phyloP scores from a whole-genome alignment of 2,797 vertebrate species.

The Coendou prehensilis region DNA sequence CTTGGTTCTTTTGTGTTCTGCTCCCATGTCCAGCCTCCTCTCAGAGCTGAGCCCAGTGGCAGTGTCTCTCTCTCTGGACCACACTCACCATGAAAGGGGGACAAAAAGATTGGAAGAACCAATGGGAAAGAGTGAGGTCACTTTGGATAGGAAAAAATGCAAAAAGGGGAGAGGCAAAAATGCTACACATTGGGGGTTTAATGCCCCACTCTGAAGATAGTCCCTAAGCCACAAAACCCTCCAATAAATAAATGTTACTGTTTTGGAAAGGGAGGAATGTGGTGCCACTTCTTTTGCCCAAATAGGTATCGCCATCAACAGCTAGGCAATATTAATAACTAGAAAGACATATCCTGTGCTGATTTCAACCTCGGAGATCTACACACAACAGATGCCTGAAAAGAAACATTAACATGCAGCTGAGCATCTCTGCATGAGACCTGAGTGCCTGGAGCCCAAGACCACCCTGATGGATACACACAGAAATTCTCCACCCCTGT shows the following conservation, averaged over 20 bases:
- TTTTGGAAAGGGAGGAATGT: background rate
- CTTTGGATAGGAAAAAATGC: background rate
- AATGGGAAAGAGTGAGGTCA: background rate
- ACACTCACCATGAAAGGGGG: background rate
- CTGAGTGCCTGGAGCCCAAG: background rate
- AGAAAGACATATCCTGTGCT: background rate
- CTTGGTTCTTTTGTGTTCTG: conserved; percentile 4
- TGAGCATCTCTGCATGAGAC: background rate
- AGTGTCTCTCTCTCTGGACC: background rate
- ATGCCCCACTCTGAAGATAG: background rate
- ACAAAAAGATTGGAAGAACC: conserved; percentile 14
- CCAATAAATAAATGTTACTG: background rate
- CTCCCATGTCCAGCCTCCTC: background rate
- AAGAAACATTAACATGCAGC: background rate
- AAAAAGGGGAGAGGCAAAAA: background rate
- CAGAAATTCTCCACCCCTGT: background rate
- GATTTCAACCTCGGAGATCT: background rate
- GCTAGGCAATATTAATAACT: background rate
- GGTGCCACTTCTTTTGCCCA: background rate
- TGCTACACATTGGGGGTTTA: background rate
- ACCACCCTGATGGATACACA: background rate
- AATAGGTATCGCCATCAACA: background rate
- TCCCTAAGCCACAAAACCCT: background rate
- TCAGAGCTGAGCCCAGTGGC: conserved; percentile 17
- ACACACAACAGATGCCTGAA: conserved; percentile 7